A percentile compares a stretch with the other conserved stretches of the same genome.
Conservation (phyloP, 1,140 invertebrate genomes). For the Potamilus streckersoni region DNA sequence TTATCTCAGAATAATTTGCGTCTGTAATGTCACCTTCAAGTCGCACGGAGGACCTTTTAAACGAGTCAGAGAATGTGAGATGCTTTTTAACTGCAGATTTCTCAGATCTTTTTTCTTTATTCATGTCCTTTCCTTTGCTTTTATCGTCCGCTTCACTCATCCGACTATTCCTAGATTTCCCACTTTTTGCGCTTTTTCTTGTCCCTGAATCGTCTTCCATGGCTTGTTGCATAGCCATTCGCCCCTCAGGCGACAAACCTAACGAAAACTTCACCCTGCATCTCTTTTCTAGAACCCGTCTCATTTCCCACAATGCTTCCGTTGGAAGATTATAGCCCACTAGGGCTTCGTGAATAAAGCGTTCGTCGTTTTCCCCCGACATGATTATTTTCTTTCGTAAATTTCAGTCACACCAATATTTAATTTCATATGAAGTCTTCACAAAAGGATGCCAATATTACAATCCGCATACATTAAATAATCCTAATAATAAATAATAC, state of each 20-base stretch:
- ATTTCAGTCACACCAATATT: no score
- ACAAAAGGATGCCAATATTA: no score
- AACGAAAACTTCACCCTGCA: conserved; percentile 24
- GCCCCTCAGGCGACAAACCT: conserved; percentile 31
- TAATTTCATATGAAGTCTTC: no score
- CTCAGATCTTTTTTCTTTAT: conserved; percentile 7
- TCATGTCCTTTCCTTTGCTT: background rate
- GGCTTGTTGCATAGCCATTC: conserved; percentile 28
- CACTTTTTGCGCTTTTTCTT: background rate
- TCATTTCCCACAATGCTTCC: conserved; percentile 26
- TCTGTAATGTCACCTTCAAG: conserved; percentile 39
- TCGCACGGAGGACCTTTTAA: conserved; percentile 2
- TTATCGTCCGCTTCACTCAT: background rate
- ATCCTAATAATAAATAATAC: no score
- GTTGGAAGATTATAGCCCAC: conserved; percentile 30
- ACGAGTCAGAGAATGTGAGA: conserved; percentile 5
- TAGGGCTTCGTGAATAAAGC: conserved; percentile 16
- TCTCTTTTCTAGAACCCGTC: conserved; percentile 16
- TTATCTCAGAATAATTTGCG: conserved; percentile 11
- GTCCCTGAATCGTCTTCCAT: conserved; percentile 13
- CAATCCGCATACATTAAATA: no score
- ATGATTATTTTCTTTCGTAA: no score
- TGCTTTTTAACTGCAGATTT: conserved; percentile 10
- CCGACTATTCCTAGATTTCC: background rate
- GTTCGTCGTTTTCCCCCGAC: no score